A percentile compares a stretch with the other conserved stretches of the same genome.
phyloP scores from a whole-genome alignment of 2,113 vertebrate species.

The Caracal caracal region DNA sequence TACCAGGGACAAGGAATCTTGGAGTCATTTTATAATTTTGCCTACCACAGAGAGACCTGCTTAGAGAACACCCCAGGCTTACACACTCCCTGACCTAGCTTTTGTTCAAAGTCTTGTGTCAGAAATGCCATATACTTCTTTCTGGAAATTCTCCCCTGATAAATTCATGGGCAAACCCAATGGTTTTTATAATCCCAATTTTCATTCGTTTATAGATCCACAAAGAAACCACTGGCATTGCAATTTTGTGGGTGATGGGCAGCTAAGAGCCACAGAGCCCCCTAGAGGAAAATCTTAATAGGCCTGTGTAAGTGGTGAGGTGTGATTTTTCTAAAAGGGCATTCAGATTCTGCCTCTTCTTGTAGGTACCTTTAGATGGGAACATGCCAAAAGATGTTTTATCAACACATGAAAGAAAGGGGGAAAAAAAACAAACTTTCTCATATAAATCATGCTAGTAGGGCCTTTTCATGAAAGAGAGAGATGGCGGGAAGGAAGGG shows the following conservation, averaged over 20 bases:
- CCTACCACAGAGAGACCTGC: background rate
- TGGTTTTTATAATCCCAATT: background rate
- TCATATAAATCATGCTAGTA: background rate
- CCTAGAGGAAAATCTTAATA: conserved; percentile 23
- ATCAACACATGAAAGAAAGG: conserved; percentile 31
- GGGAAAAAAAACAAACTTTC: background rate
- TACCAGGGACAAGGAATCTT: background rate
- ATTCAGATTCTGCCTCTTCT: conserved; percentile 40
- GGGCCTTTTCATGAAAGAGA: background rate
- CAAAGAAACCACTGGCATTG: background rate
- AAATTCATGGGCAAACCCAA: background rate
- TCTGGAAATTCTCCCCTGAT: background rate
- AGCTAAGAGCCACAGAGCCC: background rate
- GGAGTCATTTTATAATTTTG: background rate
- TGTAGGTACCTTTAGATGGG: conserved; percentile 9
- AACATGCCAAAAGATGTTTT: conserved; percentile 1
- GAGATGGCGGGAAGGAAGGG: rapidly evolving
- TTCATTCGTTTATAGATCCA: background rate
- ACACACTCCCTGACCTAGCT: background rate
- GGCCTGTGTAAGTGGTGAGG: conserved; percentile 48
- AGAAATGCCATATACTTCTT: background rate
- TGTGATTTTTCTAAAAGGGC: conserved; percentile 71
- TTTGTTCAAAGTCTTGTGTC: background rate
- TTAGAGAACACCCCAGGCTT: background rate
- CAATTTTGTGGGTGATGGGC: conserved; percentile 1